Conservation (phyloP, 2,888 invertebrate species). For the Acanthosepion esculentum region DNA sequence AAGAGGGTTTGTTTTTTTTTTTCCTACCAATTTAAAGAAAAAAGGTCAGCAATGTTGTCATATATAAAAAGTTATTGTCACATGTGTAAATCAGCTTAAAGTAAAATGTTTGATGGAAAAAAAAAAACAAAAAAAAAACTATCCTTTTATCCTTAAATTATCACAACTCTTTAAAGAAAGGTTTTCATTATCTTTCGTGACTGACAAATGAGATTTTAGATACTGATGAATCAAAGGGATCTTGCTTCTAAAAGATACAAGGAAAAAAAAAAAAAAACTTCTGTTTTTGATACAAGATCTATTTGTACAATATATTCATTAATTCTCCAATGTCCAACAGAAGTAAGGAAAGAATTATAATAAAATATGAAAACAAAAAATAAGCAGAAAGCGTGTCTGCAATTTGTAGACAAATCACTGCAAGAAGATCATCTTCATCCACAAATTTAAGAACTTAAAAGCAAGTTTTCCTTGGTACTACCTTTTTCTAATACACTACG, state of each 20-base stretch:
- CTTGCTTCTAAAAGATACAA: background rate
- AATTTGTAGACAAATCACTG: background rate
- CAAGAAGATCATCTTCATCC: background rate
- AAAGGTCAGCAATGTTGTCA: conserved; percentile 1
- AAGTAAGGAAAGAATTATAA: background rate
- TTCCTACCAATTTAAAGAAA: background rate
- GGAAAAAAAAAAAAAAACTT: background rate
- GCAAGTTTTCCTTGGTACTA: background rate
- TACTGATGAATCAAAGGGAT: background rate
- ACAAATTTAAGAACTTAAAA: background rate
- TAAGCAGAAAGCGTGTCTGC: background rate
- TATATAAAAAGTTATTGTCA: background rate
- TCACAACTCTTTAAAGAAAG: background rate
- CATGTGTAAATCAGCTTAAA: background rate
- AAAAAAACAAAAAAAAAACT: background rate
- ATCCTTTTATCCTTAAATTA: background rate
- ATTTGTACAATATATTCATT: background rate
- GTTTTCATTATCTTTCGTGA: background rate
- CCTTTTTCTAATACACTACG: background rate
- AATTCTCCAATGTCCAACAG: background rate
- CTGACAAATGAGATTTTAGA: conserved; percentile 17
- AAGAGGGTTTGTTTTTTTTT: background rate
- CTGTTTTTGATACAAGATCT: background rate
- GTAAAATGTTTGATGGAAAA: background rate
- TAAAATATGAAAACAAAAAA: background rate